A percentile compares a stretch with the other conserved stretches of the same genome.
These are phyloP conservation scores for Eurois occulta DNA, from an alignment of 2,888 invertebrate genomes.

Conservation along the genomic window DNA sequence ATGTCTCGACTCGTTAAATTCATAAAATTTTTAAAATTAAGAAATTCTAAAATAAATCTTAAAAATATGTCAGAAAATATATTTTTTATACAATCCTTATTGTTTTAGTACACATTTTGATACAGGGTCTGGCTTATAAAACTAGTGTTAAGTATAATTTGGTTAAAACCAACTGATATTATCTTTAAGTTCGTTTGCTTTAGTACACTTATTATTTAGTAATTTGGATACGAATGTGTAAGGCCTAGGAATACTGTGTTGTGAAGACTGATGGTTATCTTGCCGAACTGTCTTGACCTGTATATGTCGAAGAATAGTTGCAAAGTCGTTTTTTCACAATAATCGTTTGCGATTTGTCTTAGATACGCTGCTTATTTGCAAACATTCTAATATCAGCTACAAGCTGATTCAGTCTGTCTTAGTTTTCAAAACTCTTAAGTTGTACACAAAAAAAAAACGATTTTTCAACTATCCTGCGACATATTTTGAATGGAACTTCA, in stretches of 20 bases:
- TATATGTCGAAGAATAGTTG: background rate
- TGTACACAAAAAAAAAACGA: background rate
- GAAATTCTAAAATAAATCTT: conserved; percentile 11
- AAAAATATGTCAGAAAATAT: conserved; percentile 14
- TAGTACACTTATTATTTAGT: background rate
- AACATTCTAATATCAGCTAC: background rate
- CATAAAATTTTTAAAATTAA: background rate
- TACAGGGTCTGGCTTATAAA: conserved; percentile 38
- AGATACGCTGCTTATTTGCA: background rate
- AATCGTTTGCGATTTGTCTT: background rate
- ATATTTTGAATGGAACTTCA: background rate
- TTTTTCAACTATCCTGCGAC: background rate
- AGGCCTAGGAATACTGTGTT: background rate
- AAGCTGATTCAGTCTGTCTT: background rate
- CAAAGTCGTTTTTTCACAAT: background rate
- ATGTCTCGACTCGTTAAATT: background rate
- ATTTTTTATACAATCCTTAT: conserved; percentile 27
- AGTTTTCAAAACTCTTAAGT: background rate
- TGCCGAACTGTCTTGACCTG: background rate
- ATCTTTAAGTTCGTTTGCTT: conserved; percentile 13
- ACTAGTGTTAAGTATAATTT: conserved; percentile 48
- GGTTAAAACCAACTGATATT: conserved; percentile 22
- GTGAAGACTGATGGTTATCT: background rate
- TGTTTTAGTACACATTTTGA: conserved; percentile 16
- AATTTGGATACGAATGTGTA: conserved; percentile 1